A percentile compares a stretch with the other conserved stretches of the same genome.
phyloP scores from a whole-genome alignment of 2,888 invertebrate species.

The Thymelicus lineola region DNA sequence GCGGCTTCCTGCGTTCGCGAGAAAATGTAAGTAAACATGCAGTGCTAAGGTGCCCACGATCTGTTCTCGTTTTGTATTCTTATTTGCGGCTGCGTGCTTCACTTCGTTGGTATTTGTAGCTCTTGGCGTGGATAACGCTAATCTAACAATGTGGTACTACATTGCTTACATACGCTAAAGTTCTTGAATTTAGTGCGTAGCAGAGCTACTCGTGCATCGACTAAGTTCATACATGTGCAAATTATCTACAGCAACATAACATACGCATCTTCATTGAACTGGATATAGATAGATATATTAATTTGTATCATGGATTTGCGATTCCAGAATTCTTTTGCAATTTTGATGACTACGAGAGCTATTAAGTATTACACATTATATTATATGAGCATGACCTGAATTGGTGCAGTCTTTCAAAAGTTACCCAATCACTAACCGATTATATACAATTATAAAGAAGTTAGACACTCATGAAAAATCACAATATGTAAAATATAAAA shows the following conservation, averaged over 20 bases:
- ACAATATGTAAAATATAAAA: too few species aligned
- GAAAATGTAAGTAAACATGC: constrained; percentile 62
- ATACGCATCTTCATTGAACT: too few species aligned
- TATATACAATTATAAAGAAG: constrained; percentile 1
- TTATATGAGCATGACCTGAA: not conserved
- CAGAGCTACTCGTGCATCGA: too few species aligned
- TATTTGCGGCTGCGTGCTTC: constrained; percentile 23
- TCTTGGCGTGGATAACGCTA: constrained; percentile 3
- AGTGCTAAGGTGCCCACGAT: constrained; percentile 45
- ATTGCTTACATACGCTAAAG: not conserved
- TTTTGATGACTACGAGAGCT: too few species aligned
- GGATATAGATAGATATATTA: too few species aligned
- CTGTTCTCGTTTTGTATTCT: constrained; percentile 41
- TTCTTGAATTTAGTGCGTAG: not conserved
- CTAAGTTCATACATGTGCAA: too few species aligned
- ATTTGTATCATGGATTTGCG: too few species aligned
- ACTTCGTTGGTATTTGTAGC: constrained; percentile 17
- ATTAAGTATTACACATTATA: not conserved
- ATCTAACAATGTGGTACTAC: constrained; percentile 4
- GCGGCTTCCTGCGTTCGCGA: constrained; percentile 76
- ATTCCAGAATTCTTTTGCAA: too few species aligned
- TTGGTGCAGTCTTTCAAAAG: not conserved
- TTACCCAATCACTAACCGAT: not conserved
- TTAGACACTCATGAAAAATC: not conserved
- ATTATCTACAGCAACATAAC: too few species aligned